Conservation (phyloP, 2,113 vertebrate genomes). For the Nibea albiflora region DNA sequence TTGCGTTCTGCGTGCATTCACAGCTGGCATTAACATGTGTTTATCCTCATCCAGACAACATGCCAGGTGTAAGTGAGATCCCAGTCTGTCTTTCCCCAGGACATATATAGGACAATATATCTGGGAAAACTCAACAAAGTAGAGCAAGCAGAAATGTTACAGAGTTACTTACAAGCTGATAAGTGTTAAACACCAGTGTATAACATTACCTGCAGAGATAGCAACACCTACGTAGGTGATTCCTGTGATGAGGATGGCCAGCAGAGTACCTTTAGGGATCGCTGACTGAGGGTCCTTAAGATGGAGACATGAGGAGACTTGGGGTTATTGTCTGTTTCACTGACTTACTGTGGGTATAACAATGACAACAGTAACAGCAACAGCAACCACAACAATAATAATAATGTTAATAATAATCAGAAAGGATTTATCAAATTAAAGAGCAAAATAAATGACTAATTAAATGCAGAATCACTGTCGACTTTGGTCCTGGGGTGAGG, state of each 20-base stretch:
- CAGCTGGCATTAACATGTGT: background rate
- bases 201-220: slow-evolving; percentile 89
- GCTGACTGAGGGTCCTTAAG: slow-evolving; percentile 94
- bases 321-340: background rate
- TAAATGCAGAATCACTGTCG: background rate
- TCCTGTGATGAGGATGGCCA: slow-evolving; percentile 97
- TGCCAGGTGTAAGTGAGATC: no score
- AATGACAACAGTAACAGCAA: no score
- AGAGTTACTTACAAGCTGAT: background rate
- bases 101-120: no score
- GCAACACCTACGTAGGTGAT: slow-evolving; percentile 92
- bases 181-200: background rate
- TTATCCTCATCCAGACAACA: no score
- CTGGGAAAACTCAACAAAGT: background rate
- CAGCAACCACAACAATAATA: no score
- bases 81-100: no score
- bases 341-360: no score
- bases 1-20: background rate
- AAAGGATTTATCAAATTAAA: background rate
- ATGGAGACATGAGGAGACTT: background rate
- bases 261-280: slow-evolving; percentile 96
- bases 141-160: background rate
- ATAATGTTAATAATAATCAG: background rate
- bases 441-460: background rate
- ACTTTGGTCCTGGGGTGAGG: background rate